Conservation (phyloP, 2,888 invertebrate genomes). For the Oeneis ivallda region DNA sequence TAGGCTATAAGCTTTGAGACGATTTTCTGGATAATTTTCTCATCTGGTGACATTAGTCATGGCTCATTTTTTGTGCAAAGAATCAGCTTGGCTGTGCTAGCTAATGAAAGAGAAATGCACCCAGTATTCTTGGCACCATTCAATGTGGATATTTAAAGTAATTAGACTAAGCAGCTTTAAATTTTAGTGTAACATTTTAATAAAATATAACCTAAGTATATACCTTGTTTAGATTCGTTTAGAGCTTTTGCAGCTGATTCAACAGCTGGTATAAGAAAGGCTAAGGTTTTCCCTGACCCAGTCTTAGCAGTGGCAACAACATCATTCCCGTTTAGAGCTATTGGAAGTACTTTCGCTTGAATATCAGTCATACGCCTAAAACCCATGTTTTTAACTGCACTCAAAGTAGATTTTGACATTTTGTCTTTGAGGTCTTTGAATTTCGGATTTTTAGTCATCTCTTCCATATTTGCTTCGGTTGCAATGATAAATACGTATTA, state of each 20-base stretch:
- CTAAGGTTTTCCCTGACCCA: slow-evolving; percentile 97
- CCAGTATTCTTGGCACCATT: too few species aligned
- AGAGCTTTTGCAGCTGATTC: slow-evolving; percentile 88
- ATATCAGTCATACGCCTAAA: slow-evolving; percentile 97
- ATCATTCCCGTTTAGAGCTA: slow-evolving; percentile 93
- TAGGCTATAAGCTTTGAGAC: too few species aligned
- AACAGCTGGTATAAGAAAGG: slow-evolving; percentile 96
- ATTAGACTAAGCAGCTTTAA: too few species aligned
- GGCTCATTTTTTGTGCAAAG: too few species aligned
- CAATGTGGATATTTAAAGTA: too few species aligned
- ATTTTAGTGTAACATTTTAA: too few species aligned
- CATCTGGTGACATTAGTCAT: too few species aligned
- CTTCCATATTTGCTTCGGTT: slow-evolving; percentile 44
- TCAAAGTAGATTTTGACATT: slow-evolving; percentile 87
- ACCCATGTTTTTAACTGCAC: slow-evolving; percentile 92
- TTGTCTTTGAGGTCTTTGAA: slow-evolving; percentile 82
- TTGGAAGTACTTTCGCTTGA: slow-evolving; percentile 92
- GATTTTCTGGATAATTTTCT: too few species aligned
- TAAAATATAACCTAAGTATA: neutral
- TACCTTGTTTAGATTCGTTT: slow-evolving; percentile 41
- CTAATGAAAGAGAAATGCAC: too few species aligned
- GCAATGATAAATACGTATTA: too few species aligned
- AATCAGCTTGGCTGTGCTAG: too few species aligned
- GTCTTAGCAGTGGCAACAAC: slow-evolving; percentile 97
- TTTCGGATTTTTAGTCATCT: slow-evolving; percentile 50